Evolutionary conservation across 2,113 vertebrate species (phyloP).

Genomic region (Mohoua ochrocephala): DNA sequence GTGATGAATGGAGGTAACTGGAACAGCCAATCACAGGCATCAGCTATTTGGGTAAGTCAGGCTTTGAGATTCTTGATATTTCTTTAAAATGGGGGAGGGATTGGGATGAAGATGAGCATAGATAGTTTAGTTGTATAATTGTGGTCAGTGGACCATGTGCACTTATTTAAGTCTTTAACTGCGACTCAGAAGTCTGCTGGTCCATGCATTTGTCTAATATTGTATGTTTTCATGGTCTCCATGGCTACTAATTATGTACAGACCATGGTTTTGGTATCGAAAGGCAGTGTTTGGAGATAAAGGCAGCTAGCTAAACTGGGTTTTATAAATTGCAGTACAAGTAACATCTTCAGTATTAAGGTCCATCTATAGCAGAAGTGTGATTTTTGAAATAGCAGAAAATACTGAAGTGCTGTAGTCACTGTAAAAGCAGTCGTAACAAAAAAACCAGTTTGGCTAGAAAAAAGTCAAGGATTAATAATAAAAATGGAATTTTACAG

Average conservation of each 20-base stretch:
- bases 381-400: neutral
- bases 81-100: neutral
- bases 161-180: neutral
- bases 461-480: neutral
- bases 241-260: neutral
- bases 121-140: neutral
- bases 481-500: neutral
- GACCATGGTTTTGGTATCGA: neutral
- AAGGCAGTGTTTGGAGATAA: neutral
- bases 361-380: neutral
- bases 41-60: neutral
- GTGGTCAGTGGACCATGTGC: neutral
- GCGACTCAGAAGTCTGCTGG: neutral
- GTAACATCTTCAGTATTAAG: neutral
- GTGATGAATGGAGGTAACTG: neutral
- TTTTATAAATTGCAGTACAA: neutral
- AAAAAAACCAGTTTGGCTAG: neutral
- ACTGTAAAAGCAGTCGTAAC: neutral
- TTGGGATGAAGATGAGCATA: neutral
- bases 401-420: neutral
- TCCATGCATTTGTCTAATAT: neutral
- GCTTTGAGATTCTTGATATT: neutral
- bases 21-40: neutral
- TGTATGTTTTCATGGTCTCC: neutral
- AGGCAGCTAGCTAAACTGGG: neutral